Base-by-base conservation (phyloP, 2,888 invertebrate genomes). In the Caenorhabditis angaria region DNA sequence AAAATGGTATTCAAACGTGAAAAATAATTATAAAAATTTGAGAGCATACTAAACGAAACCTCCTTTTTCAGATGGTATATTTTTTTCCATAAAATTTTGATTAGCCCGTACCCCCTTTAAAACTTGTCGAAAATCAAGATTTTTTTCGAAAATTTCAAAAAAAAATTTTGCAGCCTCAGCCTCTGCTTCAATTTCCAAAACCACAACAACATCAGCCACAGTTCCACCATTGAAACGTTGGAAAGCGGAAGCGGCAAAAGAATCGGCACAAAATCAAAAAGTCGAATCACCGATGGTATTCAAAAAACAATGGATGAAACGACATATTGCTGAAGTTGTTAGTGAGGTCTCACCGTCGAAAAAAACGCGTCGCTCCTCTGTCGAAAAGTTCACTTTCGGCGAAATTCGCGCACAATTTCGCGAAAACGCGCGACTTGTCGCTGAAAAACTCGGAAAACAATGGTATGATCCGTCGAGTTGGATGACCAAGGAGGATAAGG, bases 301-400 rank as follows among this genome's bases (percentile, higher is more conserved):
- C 51, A 51, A 51, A 22, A 51, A 51, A 22, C 51, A 51, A 24
- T 51, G 22, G 22, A 51, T 51, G 51, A 51, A 24, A 51, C 22
- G 51, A 12, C 51, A 51, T 22, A 51, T 22, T 51, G 51, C 51
- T 8, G 51, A 51, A 41, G 32, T 32, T 32, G 32, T 32, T 32
- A 32, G 12, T 12, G 32, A 12, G 32, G 32, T 32, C 12, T 27
- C 54, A 10, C 54, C 54, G 14, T 10, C 54, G 27, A 27, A 25
- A 27, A 54, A 27, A 27, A 2, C 27, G 4, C 54, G 54, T 14
- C 27, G 25, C 4, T 22, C 22, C 3, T 24, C 51, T 12, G 51
- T 24, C 4, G 51, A 51, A 22, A 51, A 22, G 24, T 22, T 51
- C 25, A 22, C 25, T 4, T 51, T 18, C 6, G 12, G 51, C 3